Conservation (phyloP, 1,140 invertebrate genomes). For the Aporrectodea caliginosa region DNA sequence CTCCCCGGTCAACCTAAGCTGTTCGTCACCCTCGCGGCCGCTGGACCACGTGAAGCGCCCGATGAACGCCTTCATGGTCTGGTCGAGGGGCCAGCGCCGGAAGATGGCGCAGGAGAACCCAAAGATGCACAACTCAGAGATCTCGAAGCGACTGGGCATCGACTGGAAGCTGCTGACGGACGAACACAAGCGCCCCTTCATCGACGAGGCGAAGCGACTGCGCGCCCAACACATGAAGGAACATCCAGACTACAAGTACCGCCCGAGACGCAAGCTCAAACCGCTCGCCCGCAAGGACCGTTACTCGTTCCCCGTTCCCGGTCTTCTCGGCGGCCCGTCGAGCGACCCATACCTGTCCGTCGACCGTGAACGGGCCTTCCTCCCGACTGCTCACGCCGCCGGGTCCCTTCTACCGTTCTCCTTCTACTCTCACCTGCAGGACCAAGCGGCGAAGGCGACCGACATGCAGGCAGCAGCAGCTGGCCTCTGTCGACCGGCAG, state of each 20-base stretch:
- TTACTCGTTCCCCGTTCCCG: background rate
- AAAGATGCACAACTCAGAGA: constrained; percentile 99
- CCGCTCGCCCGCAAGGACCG: constrained; percentile 31
- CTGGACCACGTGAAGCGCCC: constrained; percentile 82
- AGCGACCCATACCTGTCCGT: background rate
- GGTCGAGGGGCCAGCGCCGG: constrained; percentile 91
- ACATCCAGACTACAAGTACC: constrained; percentile 98
- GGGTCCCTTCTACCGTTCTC: background rate
- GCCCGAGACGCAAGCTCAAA: constrained; percentile 61
- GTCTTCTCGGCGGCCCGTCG: background rate
- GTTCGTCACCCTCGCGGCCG: background rate
- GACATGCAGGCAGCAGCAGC: background rate
- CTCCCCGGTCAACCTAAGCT: background rate
- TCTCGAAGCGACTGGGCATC: constrained; percentile 91
- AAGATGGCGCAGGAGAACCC: constrained; percentile 99
- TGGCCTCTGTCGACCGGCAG: background rate
- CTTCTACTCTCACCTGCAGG: background rate
- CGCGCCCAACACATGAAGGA: constrained; percentile 99
- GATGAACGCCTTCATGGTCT: constrained; percentile 99
- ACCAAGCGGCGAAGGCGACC: background rate
- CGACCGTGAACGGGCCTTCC: too few species aligned
- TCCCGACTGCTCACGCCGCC: background rate
- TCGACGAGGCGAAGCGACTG: constrained; percentile 97
- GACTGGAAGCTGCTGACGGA: constrained; percentile 98
- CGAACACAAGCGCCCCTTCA: constrained; percentile 94